A percentile compares a stretch with the other conserved stretches of the same genome.
These are phyloP conservation scores for Calyptommatus sinebrachiatus DNA, from an alignment of 2,113 vertebrate genomes.

Conservation along the genomic window DNA sequence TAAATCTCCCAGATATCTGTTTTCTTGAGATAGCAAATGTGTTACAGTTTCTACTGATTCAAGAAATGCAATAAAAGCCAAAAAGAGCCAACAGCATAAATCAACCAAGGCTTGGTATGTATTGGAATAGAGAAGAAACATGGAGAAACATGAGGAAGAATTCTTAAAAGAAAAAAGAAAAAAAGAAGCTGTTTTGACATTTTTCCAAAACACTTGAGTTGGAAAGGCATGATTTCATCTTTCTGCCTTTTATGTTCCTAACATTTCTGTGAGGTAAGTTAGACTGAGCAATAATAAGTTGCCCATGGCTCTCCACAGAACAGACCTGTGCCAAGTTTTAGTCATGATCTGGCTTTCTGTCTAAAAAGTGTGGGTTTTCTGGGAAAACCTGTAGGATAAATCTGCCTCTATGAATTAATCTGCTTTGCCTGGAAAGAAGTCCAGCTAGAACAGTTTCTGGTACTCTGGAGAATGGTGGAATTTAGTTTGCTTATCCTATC, in stretches of 20 bases:
- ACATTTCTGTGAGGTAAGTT: neutral
- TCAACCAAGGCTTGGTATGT: neutral
- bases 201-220: neutral
- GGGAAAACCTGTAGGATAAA: too few relatives aligned
- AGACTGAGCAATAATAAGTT: neutral
- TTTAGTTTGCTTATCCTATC: too few relatives aligned
- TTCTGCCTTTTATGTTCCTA: neutral
- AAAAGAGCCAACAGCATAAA: neutral
- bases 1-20: fast-evolving
- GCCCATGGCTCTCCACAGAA: neutral
- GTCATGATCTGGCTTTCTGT: neutral
- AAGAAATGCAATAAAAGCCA: neutral
- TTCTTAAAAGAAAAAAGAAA: neutral
- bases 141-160: neutral
- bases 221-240: neutral
- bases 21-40: neutral
- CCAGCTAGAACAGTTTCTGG: neutral
- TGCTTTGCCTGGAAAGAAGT: too few relatives aligned
- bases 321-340: neutral
- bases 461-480: too few relatives aligned
- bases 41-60: fast-evolving
- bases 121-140: neutral
- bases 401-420: too few relatives aligned
- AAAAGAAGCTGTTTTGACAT: neutral
- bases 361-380: neutral